Percentiles rank a stretch among this genome's conserved stretches.
Conservation (phyloP, 2,888 invertebrate genomes). For the Dryocosmus kuriphilus region DNA sequence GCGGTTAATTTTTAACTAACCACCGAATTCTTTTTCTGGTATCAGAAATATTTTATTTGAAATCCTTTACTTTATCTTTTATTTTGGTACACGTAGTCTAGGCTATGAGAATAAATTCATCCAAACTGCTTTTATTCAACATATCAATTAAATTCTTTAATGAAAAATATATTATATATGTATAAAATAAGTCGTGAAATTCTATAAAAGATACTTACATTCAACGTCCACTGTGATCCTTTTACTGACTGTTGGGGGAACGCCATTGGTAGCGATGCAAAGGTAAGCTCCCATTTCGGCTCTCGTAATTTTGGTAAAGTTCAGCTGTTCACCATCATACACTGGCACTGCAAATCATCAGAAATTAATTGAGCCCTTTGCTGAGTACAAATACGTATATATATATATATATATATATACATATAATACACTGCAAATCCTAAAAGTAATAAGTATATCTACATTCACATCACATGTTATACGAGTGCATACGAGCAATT, state of each 20-base stretch:
- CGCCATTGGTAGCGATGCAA: conserved; percentile 91
- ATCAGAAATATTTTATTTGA: too few relatives aligned
- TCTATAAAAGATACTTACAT: conserved; percentile 83
- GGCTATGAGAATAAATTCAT: too few relatives aligned
- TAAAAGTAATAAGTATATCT: neutral
- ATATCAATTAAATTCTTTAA: too few relatives aligned
- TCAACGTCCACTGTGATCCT: conserved; percentile 94
- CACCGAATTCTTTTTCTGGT: too few relatives aligned
- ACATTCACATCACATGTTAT: neutral
- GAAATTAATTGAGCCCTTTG: conserved; percentile 4
- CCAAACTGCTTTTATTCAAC: too few relatives aligned
- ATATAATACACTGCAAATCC: neutral
- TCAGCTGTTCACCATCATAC: conserved; percentile 91
- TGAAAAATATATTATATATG: too few relatives aligned
- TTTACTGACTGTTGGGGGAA: conserved; percentile 95
- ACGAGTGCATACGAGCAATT: neutral
- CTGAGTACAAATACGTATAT: neutral
- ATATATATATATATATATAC: too few relatives aligned
- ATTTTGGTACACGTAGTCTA: too few relatives aligned
- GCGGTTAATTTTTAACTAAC: too few relatives aligned
- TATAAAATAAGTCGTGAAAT: neutral
- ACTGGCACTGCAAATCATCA: conserved; percentile 83
- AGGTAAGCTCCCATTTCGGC: conserved; percentile 93
- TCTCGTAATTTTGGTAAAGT: conserved; percentile 91
- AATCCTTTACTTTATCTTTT: too few relatives aligned